phyloP scores from a whole-genome alignment of 2,888 invertebrate species.

The Lagria hirta region DNA sequence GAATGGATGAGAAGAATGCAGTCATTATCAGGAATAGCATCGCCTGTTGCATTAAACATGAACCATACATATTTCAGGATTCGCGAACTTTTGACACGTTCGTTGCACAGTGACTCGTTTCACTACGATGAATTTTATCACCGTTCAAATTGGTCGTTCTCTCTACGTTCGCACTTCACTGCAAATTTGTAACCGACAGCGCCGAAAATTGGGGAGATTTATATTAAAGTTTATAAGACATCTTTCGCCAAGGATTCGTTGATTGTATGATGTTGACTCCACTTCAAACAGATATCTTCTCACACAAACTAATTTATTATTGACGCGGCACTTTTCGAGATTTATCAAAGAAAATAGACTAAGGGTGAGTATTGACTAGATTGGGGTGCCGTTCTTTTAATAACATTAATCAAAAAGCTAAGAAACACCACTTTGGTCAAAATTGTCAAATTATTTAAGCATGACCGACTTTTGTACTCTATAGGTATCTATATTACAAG shows the following conservation, averaged over 20 bases:
- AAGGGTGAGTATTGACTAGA: too few relatives aligned
- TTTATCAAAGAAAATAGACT: too few relatives aligned
- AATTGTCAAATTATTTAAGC: too few relatives aligned
- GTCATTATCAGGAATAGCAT: slow-evolving; percentile 48
- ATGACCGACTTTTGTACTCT: too few relatives aligned
- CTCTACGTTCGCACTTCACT: slow-evolving; percentile 33
- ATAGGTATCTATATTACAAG: too few relatives aligned
- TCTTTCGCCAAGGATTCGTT: slow-evolving; percentile 16
- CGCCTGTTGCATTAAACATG: slow-evolving; percentile 50
- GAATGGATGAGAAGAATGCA: slow-evolving; percentile 46
- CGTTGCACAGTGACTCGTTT: slow-evolving; percentile 31
- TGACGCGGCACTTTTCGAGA: too few relatives aligned
- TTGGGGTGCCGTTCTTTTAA: too few relatives aligned
- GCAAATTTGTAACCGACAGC: slow-evolving; percentile 39
- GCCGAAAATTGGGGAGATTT: slow-evolving; percentile 39
- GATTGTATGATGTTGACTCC: slow-evolving; percentile 24
- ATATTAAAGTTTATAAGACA: slow-evolving; percentile 35
- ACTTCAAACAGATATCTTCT: slow-evolving; percentile 23
- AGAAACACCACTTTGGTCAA: too few relatives aligned
- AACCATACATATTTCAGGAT: slow-evolving; percentile 48
- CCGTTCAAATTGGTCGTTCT: slow-evolving; percentile 42
- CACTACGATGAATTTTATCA: slow-evolving; percentile 40
- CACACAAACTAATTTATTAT: slow-evolving; percentile 28
- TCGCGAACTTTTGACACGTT: slow-evolving; percentile 48
- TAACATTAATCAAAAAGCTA: too few relatives aligned